A percentile compares a stretch with the other conserved stretches of the same genome.
Evolutionary conservation across 2,888 invertebrate species (phyloP).

Genomic region (Cancer borealis): DNA sequence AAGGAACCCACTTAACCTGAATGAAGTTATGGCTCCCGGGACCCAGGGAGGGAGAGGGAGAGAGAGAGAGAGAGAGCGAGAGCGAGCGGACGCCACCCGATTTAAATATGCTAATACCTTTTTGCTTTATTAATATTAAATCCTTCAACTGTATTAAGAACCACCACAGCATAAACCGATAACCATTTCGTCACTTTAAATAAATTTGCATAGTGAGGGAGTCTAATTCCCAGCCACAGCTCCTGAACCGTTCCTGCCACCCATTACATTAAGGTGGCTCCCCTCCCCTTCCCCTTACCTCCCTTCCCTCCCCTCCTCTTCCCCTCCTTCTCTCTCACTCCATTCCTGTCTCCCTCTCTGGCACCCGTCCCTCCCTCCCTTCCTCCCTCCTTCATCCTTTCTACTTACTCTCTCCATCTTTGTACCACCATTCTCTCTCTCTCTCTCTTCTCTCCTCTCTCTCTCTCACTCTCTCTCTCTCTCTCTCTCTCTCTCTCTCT

Average conservation of each 20-base stretch:
- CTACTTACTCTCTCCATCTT: not conserved
- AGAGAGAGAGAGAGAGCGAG: not conserved
- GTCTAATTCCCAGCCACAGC: constrained; percentile 24
- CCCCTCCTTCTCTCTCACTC: constrained; percentile 7
- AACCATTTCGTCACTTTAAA: constrained; percentile 60
- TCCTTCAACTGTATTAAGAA: constrained; percentile 56
- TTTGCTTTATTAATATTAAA: constrained; percentile 56
- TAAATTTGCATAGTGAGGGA: constrained; percentile 48
- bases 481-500: not conserved
- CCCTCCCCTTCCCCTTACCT: not conserved
- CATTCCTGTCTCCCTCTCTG: not conserved
- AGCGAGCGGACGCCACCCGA: not conserved
- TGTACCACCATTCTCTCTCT: not conserved
- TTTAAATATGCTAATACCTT: constrained; percentile 53
- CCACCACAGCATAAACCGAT: constrained; percentile 47
- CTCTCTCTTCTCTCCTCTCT: not conserved
- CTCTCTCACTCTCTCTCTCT: not conserved
- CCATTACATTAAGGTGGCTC: constrained; percentile 30
- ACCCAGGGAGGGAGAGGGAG: not conserved
- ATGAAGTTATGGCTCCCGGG: constrained; percentile 49
- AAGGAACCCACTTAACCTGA: constrained; percentile 57
- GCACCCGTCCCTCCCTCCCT: not conserved
- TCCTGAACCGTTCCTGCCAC: constrained; percentile 37
- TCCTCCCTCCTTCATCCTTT: not conserved
- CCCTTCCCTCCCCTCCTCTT: not conserved